Evolutionary conservation across 2,113 vertebrate genomes (phyloP).

Genomic region (Sceloporus tristichus): DNA sequence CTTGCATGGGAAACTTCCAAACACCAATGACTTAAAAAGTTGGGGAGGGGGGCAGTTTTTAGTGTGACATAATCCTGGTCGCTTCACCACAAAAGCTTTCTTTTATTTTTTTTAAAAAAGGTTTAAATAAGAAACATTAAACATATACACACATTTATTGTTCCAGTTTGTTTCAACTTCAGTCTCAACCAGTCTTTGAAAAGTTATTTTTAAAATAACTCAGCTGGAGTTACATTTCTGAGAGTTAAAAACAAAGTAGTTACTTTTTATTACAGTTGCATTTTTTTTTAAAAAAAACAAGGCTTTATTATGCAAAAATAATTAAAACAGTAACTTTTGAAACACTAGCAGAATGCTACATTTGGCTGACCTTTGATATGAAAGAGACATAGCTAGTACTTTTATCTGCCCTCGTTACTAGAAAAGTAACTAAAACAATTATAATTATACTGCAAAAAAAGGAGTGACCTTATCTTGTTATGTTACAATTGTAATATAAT

Average conservation of each 20-base stretch:
- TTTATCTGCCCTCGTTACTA: too few species aligned
- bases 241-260: background rate
- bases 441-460: too few species aligned
- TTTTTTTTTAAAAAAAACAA: too few species aligned
- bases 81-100: background rate
- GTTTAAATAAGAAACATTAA: background rate
- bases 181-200: background rate
- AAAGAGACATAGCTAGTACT: too few species aligned
- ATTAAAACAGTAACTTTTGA: too few species aligned
- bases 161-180: background rate
- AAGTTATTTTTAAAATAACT: background rate
- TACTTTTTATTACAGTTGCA: too few species aligned
- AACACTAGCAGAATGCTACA: too few species aligned
- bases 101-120: background rate
- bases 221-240: background rate
- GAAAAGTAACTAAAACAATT: too few species aligned
- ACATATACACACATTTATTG: background rate
- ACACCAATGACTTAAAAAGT: background rate
- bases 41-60: background rate
- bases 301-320: too few species aligned
- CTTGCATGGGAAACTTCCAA: background rate
- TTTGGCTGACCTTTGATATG: too few species aligned
- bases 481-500: too few species aligned
- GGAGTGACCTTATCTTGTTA: too few species aligned
- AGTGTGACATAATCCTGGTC: background rate